Evolutionary conservation across 2,888 invertebrate genomes (phyloP).

Genomic region (Cabera pusaria): DNA sequence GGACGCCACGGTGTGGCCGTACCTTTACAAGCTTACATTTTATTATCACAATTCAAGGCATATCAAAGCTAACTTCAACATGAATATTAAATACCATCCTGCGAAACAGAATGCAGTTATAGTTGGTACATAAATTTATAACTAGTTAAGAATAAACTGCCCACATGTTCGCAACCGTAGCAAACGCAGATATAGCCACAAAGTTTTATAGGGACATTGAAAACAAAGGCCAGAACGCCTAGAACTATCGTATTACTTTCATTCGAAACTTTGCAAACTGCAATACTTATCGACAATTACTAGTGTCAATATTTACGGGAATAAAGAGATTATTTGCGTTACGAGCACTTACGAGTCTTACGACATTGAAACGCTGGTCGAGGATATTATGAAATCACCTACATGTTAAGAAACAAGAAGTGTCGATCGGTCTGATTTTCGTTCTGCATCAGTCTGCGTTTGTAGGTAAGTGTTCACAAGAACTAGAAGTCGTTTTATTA

Average conservation of each 20-base stretch:
- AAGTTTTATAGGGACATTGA: constrained; percentile 1
- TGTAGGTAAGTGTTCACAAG: no score
- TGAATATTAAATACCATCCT: no score
- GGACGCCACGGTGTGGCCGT: no score
- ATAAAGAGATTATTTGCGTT: constrained; percentile 23
- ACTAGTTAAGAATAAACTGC: background rate
- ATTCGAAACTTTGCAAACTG: constrained; percentile 7
- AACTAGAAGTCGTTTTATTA: no score
- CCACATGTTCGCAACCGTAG: constrained; percentile 1
- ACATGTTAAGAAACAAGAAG: no score
- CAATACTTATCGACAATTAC: constrained; percentile 18
- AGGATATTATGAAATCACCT: no score
- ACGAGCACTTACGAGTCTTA: constrained; percentile 6
- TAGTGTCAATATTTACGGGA: constrained; percentile 23
- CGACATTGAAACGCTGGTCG: constrained; percentile 14
- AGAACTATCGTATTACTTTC: constrained; percentile 4
- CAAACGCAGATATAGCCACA: no score
- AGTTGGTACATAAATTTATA: background rate
- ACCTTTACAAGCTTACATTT: no score
- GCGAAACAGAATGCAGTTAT: constrained; percentile 1
- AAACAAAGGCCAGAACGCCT: constrained; percentile 11
- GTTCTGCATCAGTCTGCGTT: no score
- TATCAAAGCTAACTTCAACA: no score
- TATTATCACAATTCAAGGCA: no score
- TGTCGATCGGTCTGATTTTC: no score